Evolutionary conservation across 2,113 vertebrate genomes (phyloP).

Genomic region (Grammomys surdaster): DNA sequence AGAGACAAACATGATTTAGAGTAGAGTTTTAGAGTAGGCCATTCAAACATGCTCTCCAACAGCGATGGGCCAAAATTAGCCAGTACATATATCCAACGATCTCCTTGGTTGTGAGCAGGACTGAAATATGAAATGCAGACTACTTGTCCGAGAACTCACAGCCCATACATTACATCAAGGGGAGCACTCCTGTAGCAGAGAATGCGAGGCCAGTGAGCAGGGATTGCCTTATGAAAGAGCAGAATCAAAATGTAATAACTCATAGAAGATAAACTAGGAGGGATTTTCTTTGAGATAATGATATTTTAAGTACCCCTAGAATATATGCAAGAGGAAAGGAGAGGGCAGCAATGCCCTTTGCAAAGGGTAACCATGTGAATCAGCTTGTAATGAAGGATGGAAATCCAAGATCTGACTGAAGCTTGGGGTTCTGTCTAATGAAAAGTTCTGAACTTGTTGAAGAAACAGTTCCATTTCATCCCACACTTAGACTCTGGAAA

Average conservation of each 20-base stretch:
- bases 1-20: neutral
- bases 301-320: neutral
- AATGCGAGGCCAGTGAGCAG: neutral
- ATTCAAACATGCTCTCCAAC: neutral
- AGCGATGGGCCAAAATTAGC: neutral
- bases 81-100: neutral
- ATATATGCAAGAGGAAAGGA: neutral
- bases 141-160: neutral
- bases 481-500: neutral
- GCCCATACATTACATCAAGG: neutral
- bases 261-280: neutral
- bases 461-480: neutral
- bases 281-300: neutral
- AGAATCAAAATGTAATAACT: slow-evolving; percentile 18
- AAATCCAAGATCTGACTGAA: neutral
- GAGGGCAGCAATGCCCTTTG: neutral
- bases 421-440: neutral
- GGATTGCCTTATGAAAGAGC: neutral
- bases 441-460: neutral
- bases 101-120: neutral
- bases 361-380: neutral
- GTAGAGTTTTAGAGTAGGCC: neutral
- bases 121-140: neutral
- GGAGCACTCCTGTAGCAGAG: neutral
- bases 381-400: neutral